These are phyloP conservation scores for Yponomeuta malinellus DNA, from an alignment of 2,888 invertebrate species.

Conservation along the genomic window DNA sequence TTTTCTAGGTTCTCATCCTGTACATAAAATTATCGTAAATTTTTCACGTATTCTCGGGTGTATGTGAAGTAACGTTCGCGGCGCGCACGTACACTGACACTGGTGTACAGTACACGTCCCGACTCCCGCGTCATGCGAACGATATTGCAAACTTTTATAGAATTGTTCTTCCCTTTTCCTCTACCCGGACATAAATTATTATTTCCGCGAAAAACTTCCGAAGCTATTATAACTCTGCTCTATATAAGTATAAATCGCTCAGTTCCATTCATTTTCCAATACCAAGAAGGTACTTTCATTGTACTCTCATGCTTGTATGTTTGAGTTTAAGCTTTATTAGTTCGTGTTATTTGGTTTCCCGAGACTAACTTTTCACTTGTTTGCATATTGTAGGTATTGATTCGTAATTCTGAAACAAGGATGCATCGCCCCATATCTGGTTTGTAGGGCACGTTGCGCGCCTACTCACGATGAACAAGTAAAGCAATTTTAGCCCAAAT, in stretches of 20 bases:
- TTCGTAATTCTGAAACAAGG: background rate
- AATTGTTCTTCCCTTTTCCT: constrained; percentile 18
- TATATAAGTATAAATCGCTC: constrained; percentile 36
- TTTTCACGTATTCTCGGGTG: background rate
- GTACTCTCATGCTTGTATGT: constrained; percentile 18
- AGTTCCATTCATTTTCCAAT: constrained; percentile 28
- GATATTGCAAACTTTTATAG: constrained; percentile 6
- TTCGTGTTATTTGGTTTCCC: constrained; percentile 16
- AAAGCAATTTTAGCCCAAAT: constrained; percentile 44
- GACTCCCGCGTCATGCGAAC: constrained; percentile 3
- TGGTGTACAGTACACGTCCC: background rate
- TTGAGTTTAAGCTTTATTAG: constrained; percentile 17
- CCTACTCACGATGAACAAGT: background rate
- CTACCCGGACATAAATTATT: constrained; percentile 47
- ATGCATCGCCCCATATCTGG: background rate
- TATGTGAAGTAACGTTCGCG: background rate
- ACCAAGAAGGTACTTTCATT: constrained; percentile 19
- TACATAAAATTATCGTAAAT: constrained; percentile 9
- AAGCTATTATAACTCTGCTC: constrained; percentile 45
- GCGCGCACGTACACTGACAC: constrained; percentile 10
- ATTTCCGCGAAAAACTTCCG: constrained; percentile 40
- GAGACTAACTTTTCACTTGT: constrained; percentile 14
- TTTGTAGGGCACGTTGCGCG: background rate
- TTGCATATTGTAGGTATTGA: constrained; percentile 13
- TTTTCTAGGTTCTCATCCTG: background rate